Evolutionary conservation across 2,797 vertebrate species (phyloP).

Genomic region (Prionace glauca): DNA sequence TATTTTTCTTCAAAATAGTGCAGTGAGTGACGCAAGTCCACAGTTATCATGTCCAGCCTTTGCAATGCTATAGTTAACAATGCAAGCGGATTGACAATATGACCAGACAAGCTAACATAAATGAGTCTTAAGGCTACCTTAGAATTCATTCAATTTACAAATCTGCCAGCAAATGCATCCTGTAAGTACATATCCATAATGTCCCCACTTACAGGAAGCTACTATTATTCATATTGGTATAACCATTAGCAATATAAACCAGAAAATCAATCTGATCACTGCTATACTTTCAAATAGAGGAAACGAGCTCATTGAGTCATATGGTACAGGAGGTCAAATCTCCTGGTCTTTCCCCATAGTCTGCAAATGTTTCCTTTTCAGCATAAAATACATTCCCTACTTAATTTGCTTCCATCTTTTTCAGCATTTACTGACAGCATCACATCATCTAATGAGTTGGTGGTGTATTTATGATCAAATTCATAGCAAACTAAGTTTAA

Average conservation of each 20-base stretch:
- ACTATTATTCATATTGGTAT: not conserved
- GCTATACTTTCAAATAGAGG: not conserved
- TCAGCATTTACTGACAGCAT: not conserved
- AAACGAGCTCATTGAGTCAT: not conserved
- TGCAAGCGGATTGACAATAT: not conserved
- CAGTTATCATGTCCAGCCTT: not conserved
- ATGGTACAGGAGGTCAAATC: not conserved
- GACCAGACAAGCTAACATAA: not conserved
- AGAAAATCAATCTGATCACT: not conserved
- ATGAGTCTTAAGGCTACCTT: not conserved
- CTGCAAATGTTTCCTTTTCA: not conserved
- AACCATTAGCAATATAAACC: not conserved
- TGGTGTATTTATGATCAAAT: not conserved
- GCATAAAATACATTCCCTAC: not conserved
- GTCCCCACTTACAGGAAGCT: not conserved
- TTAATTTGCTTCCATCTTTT: not conserved
- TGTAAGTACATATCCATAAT: not conserved
- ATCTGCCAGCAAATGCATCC: not conserved
- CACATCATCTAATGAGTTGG: not conserved
- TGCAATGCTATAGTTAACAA: not conserved
- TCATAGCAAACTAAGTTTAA: not conserved
- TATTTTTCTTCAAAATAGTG: too few species aligned
- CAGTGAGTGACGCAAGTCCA: too few species aligned
- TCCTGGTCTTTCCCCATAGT: not conserved
- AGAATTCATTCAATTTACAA: not conserved